A percentile compares a stretch with the other conserved stretches of the same genome.
These are phyloP conservation scores for Thereva nobilitata DNA, from an alignment of 2,888 invertebrate species.

Conservation along the genomic window DNA sequence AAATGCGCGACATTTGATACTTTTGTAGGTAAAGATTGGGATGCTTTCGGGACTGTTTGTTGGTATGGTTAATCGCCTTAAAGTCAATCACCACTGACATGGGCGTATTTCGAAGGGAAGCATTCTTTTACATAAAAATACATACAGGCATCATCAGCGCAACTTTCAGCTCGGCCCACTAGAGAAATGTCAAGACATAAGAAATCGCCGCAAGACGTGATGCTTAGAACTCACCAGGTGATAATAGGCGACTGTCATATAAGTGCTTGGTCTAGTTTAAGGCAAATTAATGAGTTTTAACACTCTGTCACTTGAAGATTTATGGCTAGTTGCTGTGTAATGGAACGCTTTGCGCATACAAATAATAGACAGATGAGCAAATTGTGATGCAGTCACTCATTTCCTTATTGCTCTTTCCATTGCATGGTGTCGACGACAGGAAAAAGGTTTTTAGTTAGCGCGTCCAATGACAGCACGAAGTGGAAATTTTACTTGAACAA, in stretches of 20 bases:
- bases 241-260: conserved; percentile 12
- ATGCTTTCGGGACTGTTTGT: conserved; percentile 21
- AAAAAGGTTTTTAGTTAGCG: conserved; percentile 11
- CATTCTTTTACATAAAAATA: conserved; percentile 23
- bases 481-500: conserved; percentile 3
- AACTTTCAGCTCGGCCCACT: conserved; percentile 1
- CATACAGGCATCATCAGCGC: not conserved
- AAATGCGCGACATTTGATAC: conserved; percentile 20
- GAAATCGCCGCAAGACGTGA: conserved; percentile 32
- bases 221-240: conserved; percentile 10
- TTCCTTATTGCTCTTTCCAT: not conserved
- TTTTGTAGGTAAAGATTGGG: conserved; percentile 25
- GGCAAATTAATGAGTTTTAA: conserved; percentile 38
- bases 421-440: conserved; percentile 1
- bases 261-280: conserved; percentile 28
- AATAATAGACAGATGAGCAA: conserved; percentile 26
- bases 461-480: conserved; percentile 9
- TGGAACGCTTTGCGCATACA: conserved; percentile 33
- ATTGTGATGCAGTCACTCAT: conserved; percentile 28
- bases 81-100: conserved; percentile 23
- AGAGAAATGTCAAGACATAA: conserved; percentile 18
- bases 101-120: conserved; percentile 3
- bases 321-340: conserved; percentile 18
- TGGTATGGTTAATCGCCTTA: conserved; percentile 34
- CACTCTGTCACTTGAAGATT: conserved; percentile 27